Conservation (phyloP, 2,888 invertebrate genomes). For the Myathropa florea region DNA sequence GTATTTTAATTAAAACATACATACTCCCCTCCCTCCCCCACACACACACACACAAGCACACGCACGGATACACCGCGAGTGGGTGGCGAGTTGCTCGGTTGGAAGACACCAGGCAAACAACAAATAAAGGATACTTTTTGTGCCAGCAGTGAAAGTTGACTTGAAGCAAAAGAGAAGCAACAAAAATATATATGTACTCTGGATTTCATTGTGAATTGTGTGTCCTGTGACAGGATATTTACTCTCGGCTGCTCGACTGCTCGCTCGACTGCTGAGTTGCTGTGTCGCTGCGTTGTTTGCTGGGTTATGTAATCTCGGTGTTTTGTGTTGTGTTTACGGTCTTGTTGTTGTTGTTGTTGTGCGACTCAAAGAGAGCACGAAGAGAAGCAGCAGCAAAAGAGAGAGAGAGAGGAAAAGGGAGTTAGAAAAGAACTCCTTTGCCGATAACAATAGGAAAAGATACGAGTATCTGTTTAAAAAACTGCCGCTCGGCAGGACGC, state of each 20-base stretch:
- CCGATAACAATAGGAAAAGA: slow-evolving; percentile 51
- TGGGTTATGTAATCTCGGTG: slow-evolving; percentile 50
- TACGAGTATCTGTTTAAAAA: slow-evolving; percentile 47
- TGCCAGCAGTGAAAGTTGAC: slow-evolving; percentile 66
- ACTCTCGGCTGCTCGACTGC: background rate
- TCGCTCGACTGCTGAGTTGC: slow-evolving; percentile 35
- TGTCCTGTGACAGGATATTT: slow-evolving; percentile 64
- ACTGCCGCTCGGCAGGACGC: slow-evolving; percentile 44
- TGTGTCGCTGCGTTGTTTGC: slow-evolving; percentile 23
- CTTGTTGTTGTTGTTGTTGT: background rate
- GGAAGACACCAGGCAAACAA: slow-evolving; percentile 27
- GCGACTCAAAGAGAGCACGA: background rate
- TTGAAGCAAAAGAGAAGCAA: slow-evolving; percentile 15
- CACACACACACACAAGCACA: background rate
- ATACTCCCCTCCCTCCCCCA: background rate
- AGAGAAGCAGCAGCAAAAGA: background rate
- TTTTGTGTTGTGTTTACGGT: background rate
- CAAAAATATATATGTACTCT: slow-evolving; percentile 2
- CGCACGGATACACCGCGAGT: slow-evolving; percentile 35
- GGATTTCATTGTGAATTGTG: slow-evolving; percentile 49
- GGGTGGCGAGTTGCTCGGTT: background rate
- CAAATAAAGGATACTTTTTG: slow-evolving; percentile 61
- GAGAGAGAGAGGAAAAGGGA: background rate
- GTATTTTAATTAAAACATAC: slow-evolving; percentile 68
- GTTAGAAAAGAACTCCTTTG: background rate